phyloP scores from a whole-genome alignment of 2,797 vertebrate genomes.

The Dryobates pubescens region DNA sequence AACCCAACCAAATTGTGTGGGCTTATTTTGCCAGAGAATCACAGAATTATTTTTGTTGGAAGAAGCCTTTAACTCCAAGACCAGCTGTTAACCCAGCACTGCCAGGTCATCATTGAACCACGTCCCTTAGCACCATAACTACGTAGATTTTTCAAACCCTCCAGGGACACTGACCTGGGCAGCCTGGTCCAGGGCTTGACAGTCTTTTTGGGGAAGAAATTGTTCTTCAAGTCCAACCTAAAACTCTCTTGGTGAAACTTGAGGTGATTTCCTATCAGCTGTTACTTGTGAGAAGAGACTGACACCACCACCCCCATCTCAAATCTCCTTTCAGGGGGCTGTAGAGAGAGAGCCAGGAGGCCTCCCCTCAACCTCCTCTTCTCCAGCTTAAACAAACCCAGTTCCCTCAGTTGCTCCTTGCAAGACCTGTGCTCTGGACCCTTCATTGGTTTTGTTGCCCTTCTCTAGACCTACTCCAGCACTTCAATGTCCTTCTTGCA shows the following conservation, averaged over 20 bases:
- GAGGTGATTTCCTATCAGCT: too few relatives aligned
- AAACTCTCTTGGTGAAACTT: too few relatives aligned
- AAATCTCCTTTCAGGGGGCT: too few relatives aligned
- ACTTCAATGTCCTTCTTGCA: background rate
- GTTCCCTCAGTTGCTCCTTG: too few relatives aligned
- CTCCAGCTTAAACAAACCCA: too few relatives aligned
- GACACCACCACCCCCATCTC: too few relatives aligned
- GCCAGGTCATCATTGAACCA: background rate
- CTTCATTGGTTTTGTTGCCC: too few relatives aligned
- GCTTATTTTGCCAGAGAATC: background rate
- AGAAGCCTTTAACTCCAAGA: background rate
- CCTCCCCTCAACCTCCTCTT: too few relatives aligned
- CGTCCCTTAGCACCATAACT: background rate
- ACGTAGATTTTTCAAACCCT: background rate
- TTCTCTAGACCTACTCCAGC: background rate
- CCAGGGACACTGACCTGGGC: background rate
- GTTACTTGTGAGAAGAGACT: too few relatives aligned
- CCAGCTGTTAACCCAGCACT: background rate
- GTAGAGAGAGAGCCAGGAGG: too few relatives aligned
- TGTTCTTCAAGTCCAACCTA: background rate
- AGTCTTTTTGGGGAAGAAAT: background rate
- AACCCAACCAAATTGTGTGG: rapidly evolving
- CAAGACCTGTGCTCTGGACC: too few relatives aligned
- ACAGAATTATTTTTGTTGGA: background rate
- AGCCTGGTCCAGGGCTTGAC: too few relatives aligned